Evolutionary conservation across 2,888 invertebrate genomes (phyloP), one percentile per base, ranked within the genome.

Genomic region (Volucella inflata): DNA sequence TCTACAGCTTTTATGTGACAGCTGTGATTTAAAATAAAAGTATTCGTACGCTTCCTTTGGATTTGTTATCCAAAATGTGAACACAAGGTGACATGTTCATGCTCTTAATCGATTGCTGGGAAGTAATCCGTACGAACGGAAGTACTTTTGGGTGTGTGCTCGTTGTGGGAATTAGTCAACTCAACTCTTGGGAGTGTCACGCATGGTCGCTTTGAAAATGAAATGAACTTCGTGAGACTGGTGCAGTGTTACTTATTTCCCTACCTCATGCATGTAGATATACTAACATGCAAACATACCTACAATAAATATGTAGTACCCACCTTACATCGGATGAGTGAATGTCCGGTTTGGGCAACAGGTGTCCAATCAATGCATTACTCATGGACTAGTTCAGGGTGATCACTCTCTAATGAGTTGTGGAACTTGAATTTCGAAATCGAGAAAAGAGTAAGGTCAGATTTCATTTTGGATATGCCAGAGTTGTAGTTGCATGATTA

Each of bases 321-420:
- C 30, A 30, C 30, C 30, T 30, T 6, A 59, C 57, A 42, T 64
- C 68, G 72, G 74, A 71, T 70, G 79, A 79, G 75, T 79, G 84
- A 71, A 84, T 84, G 84, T 84, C 84, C 84, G 84, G 84, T 79
- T 79, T 67, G 60, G 55, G 59, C 59, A 84, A 79, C 84, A 84
- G 84, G 84, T 84, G 84, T 75, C 60, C 84, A 38, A 71, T 75
- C 51, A 67, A 42, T 53, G 62, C 68, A 74, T 38, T 51, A 46
- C 44, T 30, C 17, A 68, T 64, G 62, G 64, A 79, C 44, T 84
- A 70, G 84, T 75, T 84, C 84, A 84, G 70, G 79, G 84, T 71
- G 75, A 84, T 65, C 64, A 44, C 72, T 65, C 48, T 65, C 48
- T 53, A 76, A 71, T 79, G 84, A 84, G 79, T 79, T 62, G 75